A percentile compares a stretch with the other conserved stretches of the same genome.
Conservation (phyloP, 2,888 invertebrate genomes). For the Leptura quadrifasciata region DNA sequence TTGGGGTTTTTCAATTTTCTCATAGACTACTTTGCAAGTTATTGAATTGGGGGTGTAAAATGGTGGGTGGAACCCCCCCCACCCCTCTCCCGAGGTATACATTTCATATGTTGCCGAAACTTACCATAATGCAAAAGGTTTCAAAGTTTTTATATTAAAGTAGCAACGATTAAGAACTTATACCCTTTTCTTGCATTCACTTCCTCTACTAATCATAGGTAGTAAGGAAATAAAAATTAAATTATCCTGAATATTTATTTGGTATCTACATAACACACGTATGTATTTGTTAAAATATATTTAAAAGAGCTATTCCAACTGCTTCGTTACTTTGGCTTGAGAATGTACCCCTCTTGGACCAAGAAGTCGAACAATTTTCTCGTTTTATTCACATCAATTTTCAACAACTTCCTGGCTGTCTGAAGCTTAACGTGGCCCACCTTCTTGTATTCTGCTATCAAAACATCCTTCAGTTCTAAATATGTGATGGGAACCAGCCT, state of each 20-base stretch:
- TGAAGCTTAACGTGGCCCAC: slow-evolving; percentile 84
- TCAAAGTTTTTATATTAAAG: no score
- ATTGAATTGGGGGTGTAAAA: no score
- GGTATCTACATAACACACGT: not conserved
- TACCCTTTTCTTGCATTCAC: no score
- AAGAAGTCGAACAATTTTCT: slow-evolving; percentile 90
- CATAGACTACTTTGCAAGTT: no score
- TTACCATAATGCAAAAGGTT: no score
- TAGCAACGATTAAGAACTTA: no score
- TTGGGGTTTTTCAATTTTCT: no score
- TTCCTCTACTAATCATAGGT: no score
- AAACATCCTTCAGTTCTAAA: slow-evolving; percentile 84
- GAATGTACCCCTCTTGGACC: slow-evolving; percentile 82
- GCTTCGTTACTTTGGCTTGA: slow-evolving; percentile 73
- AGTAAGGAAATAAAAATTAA: not conserved
- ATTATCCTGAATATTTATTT: not conserved
- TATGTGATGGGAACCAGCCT: slow-evolving; percentile 87
- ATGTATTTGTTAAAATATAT: not conserved
- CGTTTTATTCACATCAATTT: slow-evolving; percentile 96
- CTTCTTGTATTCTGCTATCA: slow-evolving; percentile 86
- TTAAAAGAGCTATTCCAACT: not conserved
- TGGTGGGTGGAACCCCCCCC: no score
- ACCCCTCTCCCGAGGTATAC: no score
- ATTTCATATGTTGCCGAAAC: no score
- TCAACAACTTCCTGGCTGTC: slow-evolving; percentile 88